Evolutionary conservation across 2,113 vertebrate genomes (phyloP).

Genomic region (Peromyscus californicus): DNA sequence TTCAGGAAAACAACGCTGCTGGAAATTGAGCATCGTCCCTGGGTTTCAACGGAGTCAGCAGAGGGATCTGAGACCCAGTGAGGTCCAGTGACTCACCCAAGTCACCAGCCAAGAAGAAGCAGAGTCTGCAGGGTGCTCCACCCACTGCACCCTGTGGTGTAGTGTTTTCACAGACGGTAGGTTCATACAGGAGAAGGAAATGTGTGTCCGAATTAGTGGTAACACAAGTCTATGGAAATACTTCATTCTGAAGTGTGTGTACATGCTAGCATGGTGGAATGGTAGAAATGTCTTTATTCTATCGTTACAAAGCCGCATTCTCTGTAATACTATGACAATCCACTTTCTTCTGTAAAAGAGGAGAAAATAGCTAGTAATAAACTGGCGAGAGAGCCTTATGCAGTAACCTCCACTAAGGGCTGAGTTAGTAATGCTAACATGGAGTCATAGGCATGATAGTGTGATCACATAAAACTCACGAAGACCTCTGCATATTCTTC

Average conservation of each 20-base stretch:
- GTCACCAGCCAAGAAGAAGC: not conserved
- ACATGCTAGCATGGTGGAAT: not conserved
- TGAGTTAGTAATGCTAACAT: not conserved
- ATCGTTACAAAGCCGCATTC: not conserved
- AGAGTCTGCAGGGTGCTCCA: not conserved
- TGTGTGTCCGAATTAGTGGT: not conserved
- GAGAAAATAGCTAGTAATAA: conserved; percentile 3
- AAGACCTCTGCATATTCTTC: not conserved
- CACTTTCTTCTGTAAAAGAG: not conserved
- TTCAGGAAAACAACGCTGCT: not conserved
- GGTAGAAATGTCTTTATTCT: not conserved
- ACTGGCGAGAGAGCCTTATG: not conserved
- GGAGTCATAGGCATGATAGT: not conserved
- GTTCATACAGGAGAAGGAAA: not conserved
- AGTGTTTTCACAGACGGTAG: not conserved
- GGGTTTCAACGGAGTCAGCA: conserved; percentile 19
- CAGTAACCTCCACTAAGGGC: not conserved
- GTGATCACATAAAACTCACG: not conserved
- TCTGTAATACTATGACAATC: not conserved
- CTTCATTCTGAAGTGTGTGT: not conserved
- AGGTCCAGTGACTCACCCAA: not conserved
- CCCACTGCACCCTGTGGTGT: too few relatives aligned
- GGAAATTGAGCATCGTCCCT: not conserved
- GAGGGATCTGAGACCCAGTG: not conserved
- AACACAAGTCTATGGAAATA: not conserved